A percentile compares a stretch with the other conserved stretches of the same genome.
Conservation (phyloP, 2,113 vertebrate genomes). For the Dryoscopus gambensis region DNA sequence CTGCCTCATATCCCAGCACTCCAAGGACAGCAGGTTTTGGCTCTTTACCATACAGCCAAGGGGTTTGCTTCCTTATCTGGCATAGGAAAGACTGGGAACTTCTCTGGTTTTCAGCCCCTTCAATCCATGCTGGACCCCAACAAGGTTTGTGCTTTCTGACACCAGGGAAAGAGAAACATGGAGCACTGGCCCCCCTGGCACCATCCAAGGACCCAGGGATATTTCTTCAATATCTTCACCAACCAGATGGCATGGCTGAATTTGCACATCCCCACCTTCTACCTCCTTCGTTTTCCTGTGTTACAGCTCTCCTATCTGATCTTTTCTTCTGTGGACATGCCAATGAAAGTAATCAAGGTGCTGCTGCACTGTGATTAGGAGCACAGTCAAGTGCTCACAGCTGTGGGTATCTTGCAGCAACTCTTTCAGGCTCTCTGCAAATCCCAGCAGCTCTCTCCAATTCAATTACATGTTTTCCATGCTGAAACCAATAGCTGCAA, state of each 20-base stretch:
- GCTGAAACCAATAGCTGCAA: background rate
- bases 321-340: background rate
- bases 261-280: background rate
- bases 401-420: background rate
- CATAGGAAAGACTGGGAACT: background rate
- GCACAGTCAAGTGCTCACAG: background rate
- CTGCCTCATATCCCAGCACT: background rate
- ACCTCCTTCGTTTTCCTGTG: background rate
- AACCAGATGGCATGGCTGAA: background rate
- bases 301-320: background rate
- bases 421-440: slow-evolving; percentile 6
- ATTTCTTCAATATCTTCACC: background rate
- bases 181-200: background rate
- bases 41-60: background rate
- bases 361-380: background rate
- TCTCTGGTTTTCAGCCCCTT: background rate
- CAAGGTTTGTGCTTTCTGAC: background rate
- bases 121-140: background rate
- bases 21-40: background rate
- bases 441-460: background rate
- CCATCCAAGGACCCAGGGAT: background rate
- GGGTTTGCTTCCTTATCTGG: background rate
- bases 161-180: background rate
- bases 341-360: background rate
- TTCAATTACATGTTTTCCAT: background rate